Evolutionary conservation across 2,113 vertebrate species (phyloP).

Genomic region (Axis porcinus): DNA sequence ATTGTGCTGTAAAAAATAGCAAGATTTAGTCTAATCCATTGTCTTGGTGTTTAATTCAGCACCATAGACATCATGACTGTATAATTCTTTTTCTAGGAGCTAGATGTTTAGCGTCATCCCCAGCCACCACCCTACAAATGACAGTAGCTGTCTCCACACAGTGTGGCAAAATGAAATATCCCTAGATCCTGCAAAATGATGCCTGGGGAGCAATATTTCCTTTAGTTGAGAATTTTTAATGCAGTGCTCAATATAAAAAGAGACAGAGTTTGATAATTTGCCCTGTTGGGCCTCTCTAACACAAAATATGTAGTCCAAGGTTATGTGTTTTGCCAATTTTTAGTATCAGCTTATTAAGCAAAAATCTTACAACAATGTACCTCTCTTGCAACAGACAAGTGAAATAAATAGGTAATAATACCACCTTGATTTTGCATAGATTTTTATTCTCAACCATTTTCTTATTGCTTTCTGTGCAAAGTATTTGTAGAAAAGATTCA

Average conservation of each 20-base stretch:
- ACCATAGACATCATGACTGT: neutral
- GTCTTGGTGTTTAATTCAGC: neutral
- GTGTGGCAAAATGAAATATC: neutral
- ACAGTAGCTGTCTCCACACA: neutral
- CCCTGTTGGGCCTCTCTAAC: neutral
- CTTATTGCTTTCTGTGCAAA: neutral
- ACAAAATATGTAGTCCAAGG: neutral
- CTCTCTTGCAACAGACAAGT: neutral
- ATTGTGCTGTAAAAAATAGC: neutral
- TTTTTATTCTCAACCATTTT: neutral
- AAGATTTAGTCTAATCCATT: neutral
- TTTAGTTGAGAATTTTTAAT: neutral
- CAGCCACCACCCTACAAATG: rapidly evolving
- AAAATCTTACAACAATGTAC: neutral
- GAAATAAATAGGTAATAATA: neutral
- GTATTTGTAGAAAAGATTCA: neutral
- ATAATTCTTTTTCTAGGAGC: neutral
- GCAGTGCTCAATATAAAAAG: neutral
- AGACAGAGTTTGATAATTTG: neutral
- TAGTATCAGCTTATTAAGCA: neutral
- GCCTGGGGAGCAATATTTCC: neutral
- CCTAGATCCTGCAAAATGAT: neutral
- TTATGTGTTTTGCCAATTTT: neutral
- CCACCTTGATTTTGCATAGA: neutral
- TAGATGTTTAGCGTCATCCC: neutral